phyloP scores from a whole-genome alignment of 2,113 vertebrate species.

The Ranitomeya imitator region DNA sequence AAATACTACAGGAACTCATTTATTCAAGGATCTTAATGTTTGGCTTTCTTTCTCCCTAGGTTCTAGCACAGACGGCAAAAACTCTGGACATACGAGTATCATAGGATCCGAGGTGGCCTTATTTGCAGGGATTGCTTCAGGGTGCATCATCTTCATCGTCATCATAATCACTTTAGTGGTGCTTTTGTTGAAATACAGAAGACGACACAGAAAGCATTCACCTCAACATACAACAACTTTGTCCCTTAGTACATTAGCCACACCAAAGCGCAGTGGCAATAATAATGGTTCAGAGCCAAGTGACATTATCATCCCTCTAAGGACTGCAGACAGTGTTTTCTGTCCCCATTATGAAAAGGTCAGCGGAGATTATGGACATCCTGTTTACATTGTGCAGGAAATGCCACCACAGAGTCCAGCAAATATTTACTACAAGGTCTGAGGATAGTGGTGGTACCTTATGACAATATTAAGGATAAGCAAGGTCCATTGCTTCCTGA shows the following conservation, averaged over 20 bases:
- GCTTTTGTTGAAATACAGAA: conserved; percentile 92
- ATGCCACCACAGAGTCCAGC: conserved; percentile 99
- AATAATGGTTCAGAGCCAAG: conserved; percentile 98
- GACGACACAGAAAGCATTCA: conserved; percentile 96
- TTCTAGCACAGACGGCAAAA: conserved; percentile 77
- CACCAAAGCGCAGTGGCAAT: conserved; percentile 90
- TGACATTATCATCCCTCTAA: conserved; percentile 99
- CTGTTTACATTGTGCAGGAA: conserved; percentile 98
- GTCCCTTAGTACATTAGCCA: conserved; percentile 96
- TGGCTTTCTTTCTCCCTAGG: conserved; percentile 62
- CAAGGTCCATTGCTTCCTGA: conserved; percentile 73
- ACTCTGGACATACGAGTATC: conserved; percentile 83
- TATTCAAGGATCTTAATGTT: conserved; percentile 30
- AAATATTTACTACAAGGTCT: conserved; percentile 99
- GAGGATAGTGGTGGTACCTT: conserved; percentile 74
- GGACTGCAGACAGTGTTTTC: conserved; percentile 99
- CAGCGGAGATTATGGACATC: conserved; percentile 98
- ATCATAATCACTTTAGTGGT: conserved; percentile 98
- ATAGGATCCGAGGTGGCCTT: conserved; percentile 96
- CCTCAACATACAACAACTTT: conserved; percentile 91
- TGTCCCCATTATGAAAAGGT: conserved; percentile 99
- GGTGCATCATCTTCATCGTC: conserved; percentile 96
- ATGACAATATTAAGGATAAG: conserved; percentile 69
- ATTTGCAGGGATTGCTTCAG: conserved; percentile 94
- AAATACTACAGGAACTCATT: not conserved